Conservation (phyloP, 1,140 invertebrate genomes). For the Diorhabda elongata region DNA sequence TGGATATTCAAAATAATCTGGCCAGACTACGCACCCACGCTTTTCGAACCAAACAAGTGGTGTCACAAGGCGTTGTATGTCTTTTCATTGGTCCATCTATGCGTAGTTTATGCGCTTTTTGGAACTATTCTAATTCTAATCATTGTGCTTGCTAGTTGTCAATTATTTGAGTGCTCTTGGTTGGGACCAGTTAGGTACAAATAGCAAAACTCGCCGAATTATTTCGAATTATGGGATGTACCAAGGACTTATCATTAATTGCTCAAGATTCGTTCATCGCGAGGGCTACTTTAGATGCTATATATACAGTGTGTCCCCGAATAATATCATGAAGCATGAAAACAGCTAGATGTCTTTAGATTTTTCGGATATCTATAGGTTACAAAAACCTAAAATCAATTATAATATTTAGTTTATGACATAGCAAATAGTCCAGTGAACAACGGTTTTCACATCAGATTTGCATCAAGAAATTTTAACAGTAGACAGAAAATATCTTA, state of each 20-base stretch:
- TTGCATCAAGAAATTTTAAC: too few species aligned
- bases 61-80: constrained; percentile 74
- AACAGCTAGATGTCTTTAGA: too few species aligned
- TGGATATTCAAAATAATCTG: constrained; percentile 75
- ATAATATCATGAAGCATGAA: too few species aligned
- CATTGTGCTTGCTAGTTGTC: constrained; percentile 58
- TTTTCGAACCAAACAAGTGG: constrained; percentile 70
- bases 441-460: too few species aligned
- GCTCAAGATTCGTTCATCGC: background rate
- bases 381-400: too few species aligned
- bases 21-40: constrained; percentile 63
- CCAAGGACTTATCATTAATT: constrained; percentile 36
- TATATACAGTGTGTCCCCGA: too few species aligned
- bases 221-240: constrained; percentile 51
- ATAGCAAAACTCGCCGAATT: constrained; percentile 50
- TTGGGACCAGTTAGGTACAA: constrained; percentile 58
- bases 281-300: too few species aligned
- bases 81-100: constrained; percentile 70
- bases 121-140: constrained; percentile 56
- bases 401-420: too few species aligned
- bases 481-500: too few species aligned
- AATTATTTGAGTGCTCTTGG: constrained; percentile 65
- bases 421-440: too few species aligned
- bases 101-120: constrained; percentile 61
- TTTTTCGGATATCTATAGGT: too few species aligned